Percentiles rank a stretch among this genome's conserved stretches.
phyloP scores from a whole-genome alignment of 2,113 vertebrate genomes.

The Psilopogon haemacephalus region DNA sequence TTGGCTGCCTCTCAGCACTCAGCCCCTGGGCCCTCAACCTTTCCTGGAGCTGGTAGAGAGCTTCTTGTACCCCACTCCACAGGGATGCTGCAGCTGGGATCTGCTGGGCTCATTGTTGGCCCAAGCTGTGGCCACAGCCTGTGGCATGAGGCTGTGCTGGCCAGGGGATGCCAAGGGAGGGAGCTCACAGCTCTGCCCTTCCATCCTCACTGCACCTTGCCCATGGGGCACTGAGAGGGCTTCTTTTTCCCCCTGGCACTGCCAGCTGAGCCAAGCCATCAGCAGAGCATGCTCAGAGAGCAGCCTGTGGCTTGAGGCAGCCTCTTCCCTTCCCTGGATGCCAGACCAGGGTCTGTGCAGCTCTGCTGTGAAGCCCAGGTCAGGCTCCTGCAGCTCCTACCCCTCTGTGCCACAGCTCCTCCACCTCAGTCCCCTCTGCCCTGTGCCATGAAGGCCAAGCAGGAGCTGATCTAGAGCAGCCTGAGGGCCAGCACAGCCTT shows the following conservation, averaged over 20 bases:
- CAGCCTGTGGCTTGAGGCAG: rapidly evolving
- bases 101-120: not conserved
- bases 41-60: not conserved
- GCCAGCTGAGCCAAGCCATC: rapidly evolving
- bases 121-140: not conserved
- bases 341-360: not conserved
- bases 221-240: not conserved
- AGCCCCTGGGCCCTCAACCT: no score
- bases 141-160: rapidly evolving
- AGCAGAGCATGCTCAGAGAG: not conserved
- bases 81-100: not conserved
- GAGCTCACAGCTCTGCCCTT: not conserved
- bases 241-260: rapidly evolving
- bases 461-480: rapidly evolving
- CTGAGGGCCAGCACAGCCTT: not conserved
- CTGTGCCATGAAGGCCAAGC: rapidly evolving
- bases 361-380: rapidly evolving
- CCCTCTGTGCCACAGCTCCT: rapidly evolving
- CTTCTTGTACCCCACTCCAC: not conserved
- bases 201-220: rapidly evolving
- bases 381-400: not conserved
- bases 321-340: not conserved
- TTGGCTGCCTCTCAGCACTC: no score
- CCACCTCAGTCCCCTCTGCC: not conserved
- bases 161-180: rapidly evolving